Evolutionary conservation across 2,113 vertebrate species (phyloP).

Genomic region (Falco punctatus): DNA sequence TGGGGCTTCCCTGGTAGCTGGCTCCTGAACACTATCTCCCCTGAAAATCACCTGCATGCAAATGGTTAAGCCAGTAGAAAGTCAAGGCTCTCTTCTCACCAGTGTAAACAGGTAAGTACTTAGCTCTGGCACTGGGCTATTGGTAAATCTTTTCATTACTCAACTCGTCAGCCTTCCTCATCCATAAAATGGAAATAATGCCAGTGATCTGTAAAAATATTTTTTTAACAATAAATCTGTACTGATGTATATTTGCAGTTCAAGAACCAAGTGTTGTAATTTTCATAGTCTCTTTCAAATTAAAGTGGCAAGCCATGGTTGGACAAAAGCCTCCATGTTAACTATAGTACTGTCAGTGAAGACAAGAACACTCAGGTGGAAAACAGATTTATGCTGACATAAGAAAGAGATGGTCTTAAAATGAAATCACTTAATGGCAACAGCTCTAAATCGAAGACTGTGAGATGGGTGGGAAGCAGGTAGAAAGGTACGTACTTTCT

Average conservation of each 20-base stretch:
- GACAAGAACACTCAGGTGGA: neutral
- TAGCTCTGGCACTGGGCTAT: neutral
- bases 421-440: neutral
- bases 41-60: neutral
- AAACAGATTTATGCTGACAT: neutral
- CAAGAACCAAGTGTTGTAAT: neutral
- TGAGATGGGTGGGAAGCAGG: neutral
- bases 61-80: neutral
- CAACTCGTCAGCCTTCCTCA: neutral
- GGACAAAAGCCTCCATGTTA: neutral
- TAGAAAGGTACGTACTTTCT: neutral
- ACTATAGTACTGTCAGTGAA: neutral
- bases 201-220: neutral
- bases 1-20: neutral
- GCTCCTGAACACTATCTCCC: neutral
- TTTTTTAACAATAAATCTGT: neutral
- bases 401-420: neutral
- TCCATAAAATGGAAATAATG: neutral
- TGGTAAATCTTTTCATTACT: neutral
- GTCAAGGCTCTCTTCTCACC: neutral
- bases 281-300: neutral
- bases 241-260: neutral
- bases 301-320: neutral
- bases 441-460: neutral
- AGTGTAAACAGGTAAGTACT: neutral